Evolutionary conservation across 2,888 invertebrate species (phyloP).

Genomic region (Limnephilus lunatus): DNA sequence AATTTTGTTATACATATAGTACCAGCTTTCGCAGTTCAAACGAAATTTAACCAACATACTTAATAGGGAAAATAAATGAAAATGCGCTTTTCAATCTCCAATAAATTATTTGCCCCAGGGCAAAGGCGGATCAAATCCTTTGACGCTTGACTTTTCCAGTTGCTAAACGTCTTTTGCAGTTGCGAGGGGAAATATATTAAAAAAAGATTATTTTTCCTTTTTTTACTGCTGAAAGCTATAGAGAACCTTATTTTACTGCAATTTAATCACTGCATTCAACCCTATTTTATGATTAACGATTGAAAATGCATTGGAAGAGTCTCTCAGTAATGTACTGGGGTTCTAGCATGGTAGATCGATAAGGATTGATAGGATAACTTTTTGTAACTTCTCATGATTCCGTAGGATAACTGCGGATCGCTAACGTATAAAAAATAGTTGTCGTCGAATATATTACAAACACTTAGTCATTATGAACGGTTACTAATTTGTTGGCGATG

Average conservation of each 20-base stretch:
- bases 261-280: not conserved
- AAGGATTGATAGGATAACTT: too few relatives aligned
- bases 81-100: slow-evolving; percentile 15
- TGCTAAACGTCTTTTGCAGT: not conserved
- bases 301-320: too few relatives aligned
- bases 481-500: too few relatives aligned
- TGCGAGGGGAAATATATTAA: not conserved
- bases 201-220: not conserved
- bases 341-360: too few relatives aligned
- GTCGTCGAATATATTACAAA: too few relatives aligned
- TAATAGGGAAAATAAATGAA: not conserved
- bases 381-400: too few relatives aligned
- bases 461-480: too few relatives aligned
- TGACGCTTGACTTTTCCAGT: not conserved
- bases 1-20: too few relatives aligned
- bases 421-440: too few relatives aligned
- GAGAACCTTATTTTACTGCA: not conserved
- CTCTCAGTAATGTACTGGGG: too few relatives aligned
- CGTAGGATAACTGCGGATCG: too few relatives aligned
- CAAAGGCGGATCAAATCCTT: not conserved
- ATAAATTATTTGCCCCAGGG: slow-evolving; percentile 13
- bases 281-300: too few relatives aligned
- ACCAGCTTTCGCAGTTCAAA: not conserved
- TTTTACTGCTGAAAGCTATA: not conserved
- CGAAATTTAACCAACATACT: slow-evolving; percentile 15